Base-by-base conservation (phyloP, 1,140 invertebrate genomes). In the Varroa destructor region DNA sequence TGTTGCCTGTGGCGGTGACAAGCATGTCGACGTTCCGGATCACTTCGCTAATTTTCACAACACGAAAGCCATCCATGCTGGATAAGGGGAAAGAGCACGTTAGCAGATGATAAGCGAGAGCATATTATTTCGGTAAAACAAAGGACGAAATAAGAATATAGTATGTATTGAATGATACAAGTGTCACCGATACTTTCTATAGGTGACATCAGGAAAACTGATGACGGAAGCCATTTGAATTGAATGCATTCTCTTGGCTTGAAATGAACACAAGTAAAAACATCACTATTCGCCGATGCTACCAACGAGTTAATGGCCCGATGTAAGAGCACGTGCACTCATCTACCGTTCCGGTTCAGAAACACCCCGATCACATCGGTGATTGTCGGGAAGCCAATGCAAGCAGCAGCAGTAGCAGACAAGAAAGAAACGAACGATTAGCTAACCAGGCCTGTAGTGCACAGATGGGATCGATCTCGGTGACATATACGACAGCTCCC, bases 401-500 rank as follows among this genome's bases (percentile, higher is more conserved):
- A 25, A 25, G 25, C 25, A 25, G 25, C 25, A 25, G 25, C 25
- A 25, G 25, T 25, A 25, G 25, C 25, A 25, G 25, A 25, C 25
- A 25, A 25, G 25, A 25, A 25, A 25, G 25, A 25, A 25, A 25
- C 25, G 25, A 51, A 51, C 46, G 3, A 8, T 8, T 51, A 51
- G 77, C 78, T 81, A 82, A 91, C 89, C 88, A 93, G 1, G 93
- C 94, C 82, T 97, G 95, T 56, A 97, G 82, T 67, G 93, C 94
- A 82, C 94, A 97, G 76, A 98, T 97, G 0, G 95, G 94, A 83
- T 98, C 94, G 75, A 98, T 95, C 83, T 98, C 95, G 64, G 94
- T 96, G 25, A 98, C 90, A 79, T 92, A 95, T 56, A 87, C 91
- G 77, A 94, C 88, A 81, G 91, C 90, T 36, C 94, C 94, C 70